A percentile compares a stretch with the other conserved stretches of the same genome.
These are phyloP conservation scores for Acromyrmex heyeri DNA, from an alignment of 1,140 invertebrate species.

Conservation along the genomic window DNA sequence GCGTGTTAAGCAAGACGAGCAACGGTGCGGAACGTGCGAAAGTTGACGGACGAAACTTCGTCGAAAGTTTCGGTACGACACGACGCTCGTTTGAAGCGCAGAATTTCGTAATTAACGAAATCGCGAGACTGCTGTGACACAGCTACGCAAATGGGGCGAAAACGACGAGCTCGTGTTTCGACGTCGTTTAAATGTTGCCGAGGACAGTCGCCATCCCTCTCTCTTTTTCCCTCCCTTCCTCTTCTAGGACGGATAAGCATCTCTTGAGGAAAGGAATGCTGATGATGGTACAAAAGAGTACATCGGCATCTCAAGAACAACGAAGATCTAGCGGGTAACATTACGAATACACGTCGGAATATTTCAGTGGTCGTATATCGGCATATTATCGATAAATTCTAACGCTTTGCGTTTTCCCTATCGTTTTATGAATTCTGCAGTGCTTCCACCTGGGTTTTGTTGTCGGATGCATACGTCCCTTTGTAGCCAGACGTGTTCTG, in stretches of 20 bases:
- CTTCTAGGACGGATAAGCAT: neutral
- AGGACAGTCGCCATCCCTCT: neutral
- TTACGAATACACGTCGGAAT: neutral
- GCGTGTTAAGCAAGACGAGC: slow-evolving; percentile 19
- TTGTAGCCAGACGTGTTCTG: slow-evolving; percentile 32
- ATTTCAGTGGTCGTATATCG: slow-evolving; percentile 25
- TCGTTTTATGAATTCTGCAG: slow-evolving; percentile 52
- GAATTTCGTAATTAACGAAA: slow-evolving; percentile 62
- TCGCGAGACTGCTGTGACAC: slow-evolving; percentile 38
- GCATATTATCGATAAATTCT: slow-evolving; percentile 47
- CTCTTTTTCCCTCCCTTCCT: neutral
- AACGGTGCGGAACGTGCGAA: slow-evolving; percentile 49
- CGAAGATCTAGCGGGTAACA: slow-evolving; percentile 13
- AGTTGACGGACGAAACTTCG: slow-evolving; percentile 56
- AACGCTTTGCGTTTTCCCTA: slow-evolving; percentile 5
- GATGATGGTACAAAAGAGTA: slow-evolving; percentile 19
- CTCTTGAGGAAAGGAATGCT: slow-evolving; percentile 44
- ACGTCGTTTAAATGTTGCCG: slow-evolving; percentile 39
- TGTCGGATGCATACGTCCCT: neutral
- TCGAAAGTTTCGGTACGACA: slow-evolving; percentile 40
- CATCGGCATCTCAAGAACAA: neutral
- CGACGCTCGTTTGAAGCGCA: slow-evolving; percentile 53
- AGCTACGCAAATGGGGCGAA: slow-evolving; percentile 44
- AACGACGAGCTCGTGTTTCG: slow-evolving; percentile 17
- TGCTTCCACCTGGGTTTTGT: slow-evolving; percentile 31